phyloP scores from a whole-genome alignment of 2,797 vertebrate genomes.

The Paguma larvata region DNA sequence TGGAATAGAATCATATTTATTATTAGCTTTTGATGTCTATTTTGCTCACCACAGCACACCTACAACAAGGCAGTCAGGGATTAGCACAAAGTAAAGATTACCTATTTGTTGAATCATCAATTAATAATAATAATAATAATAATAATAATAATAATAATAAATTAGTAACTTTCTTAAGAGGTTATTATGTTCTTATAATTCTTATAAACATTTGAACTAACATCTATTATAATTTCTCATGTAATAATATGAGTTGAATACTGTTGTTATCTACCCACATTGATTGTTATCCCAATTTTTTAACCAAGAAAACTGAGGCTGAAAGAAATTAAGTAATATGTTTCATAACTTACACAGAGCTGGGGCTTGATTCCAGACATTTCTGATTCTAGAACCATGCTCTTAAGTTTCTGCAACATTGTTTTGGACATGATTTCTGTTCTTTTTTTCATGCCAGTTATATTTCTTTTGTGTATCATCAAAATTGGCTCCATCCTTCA shows the following conservation, averaged over 20 bases:
- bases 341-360: not conserved
- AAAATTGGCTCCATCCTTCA: not conserved
- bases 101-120: not conserved
- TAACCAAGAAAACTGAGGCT: not conserved
- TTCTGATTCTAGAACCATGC: not conserved
- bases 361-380: not conserved
- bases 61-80: not conserved
- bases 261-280: rapidly evolving
- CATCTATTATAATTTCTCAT: not conserved
- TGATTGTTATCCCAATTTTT: not conserved
- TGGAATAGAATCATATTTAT: not conserved
- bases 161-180: not conserved
- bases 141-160: not conserved
- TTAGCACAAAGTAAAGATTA: not conserved
- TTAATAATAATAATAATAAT: not conserved
- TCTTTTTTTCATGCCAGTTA: not conserved
- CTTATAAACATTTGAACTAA: not conserved
- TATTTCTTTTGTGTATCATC: not conserved
- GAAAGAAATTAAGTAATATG: not conserved
- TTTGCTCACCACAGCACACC: not conserved
- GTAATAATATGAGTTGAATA: not conserved
- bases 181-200: not conserved
- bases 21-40: not conserved
- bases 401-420: not conserved
- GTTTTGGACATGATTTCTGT: not conserved